Evolutionary conservation across 2,888 invertebrate species (phyloP).

Genomic region (Nemotelus nigrinus): DNA sequence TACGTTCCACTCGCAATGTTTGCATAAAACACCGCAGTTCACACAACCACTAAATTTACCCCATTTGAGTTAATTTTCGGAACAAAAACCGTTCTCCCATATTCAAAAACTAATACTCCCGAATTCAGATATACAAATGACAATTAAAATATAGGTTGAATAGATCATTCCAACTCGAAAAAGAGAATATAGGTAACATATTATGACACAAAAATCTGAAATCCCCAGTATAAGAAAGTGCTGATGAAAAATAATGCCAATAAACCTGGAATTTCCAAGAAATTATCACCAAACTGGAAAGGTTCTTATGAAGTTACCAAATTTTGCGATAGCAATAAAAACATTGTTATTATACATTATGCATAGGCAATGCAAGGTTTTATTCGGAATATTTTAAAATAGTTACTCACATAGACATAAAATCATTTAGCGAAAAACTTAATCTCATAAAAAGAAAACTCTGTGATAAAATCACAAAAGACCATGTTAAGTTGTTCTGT

Average conservation of each 20-base stretch:
- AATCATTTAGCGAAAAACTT: slow-evolving; percentile 8
- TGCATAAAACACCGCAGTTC: too few relatives aligned
- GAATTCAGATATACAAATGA: slow-evolving; percentile 14
- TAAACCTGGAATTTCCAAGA: slow-evolving; percentile 40
- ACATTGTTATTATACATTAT: slow-evolving; percentile 10
- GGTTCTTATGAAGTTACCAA: slow-evolving; percentile 41
- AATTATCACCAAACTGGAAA: slow-evolving; percentile 39
- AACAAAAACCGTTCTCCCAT: slow-evolving; percentile 41
- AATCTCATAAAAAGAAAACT: slow-evolving; percentile 5
- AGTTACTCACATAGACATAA: slow-evolving; percentile 4
- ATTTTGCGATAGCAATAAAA: slow-evolving; percentile 14
- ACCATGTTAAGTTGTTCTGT: slow-evolving; percentile 27
- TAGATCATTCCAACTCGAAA: slow-evolving; percentile 39
- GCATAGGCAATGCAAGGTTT: not conserved
- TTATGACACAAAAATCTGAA: slow-evolving; percentile 38
- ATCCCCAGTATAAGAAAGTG: slow-evolving; percentile 33
- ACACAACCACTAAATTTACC: slow-evolving; percentile 57
- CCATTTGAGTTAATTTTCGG: slow-evolving; percentile 60
- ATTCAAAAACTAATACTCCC: not conserved
- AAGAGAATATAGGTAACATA: slow-evolving; percentile 36
- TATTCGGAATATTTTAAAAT: slow-evolving; percentile 14
- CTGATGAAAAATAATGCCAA: slow-evolving; percentile 42
- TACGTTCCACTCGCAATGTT: too few relatives aligned
- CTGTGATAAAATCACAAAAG: slow-evolving; percentile 17
- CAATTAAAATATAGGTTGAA: slow-evolving; percentile 46